These are phyloP conservation scores for Dicrurus megarhynchus DNA, from an alignment of 2,113 vertebrate species.

Conservation along the genomic window DNA sequence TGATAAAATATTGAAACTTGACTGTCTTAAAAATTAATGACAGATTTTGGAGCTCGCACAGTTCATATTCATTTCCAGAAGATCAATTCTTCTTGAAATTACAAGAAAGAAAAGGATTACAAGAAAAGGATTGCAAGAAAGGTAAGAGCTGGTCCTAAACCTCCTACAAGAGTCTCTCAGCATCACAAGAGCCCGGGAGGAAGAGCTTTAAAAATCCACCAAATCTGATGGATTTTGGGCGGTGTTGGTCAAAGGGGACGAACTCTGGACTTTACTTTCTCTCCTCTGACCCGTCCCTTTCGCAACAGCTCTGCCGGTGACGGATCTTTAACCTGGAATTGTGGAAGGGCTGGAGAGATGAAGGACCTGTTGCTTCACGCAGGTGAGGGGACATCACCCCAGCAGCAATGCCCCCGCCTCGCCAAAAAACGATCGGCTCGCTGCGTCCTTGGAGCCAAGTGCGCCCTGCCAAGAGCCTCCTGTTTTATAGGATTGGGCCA, in stretches of 20 bases:
- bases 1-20: neutral
- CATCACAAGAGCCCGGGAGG: neutral
- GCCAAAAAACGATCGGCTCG: neutral
- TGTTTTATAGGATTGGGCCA: neutral
- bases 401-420: neutral
- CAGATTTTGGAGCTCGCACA: neutral
- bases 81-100: neutral
- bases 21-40: neutral
- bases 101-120: neutral
- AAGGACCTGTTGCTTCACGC: neutral
- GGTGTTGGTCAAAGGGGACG: fast-evolving
- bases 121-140: neutral
- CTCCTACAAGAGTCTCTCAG: neutral
- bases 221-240: neutral
- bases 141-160: neutral
- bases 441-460: neutral
- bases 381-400: neutral
- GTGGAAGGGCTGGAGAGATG: neutral
- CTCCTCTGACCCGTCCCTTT: neutral
- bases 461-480: neutral
- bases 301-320: neutral
- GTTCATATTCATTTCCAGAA: neutral
- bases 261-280: neutral
- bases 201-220: neutral
- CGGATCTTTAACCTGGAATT: neutral